Percentiles rank a stretch among this genome's conserved stretches.
These are phyloP conservation scores for Buceros bicornis DNA, from an alignment of 2,797 vertebrate genomes.

Conservation along the genomic window DNA sequence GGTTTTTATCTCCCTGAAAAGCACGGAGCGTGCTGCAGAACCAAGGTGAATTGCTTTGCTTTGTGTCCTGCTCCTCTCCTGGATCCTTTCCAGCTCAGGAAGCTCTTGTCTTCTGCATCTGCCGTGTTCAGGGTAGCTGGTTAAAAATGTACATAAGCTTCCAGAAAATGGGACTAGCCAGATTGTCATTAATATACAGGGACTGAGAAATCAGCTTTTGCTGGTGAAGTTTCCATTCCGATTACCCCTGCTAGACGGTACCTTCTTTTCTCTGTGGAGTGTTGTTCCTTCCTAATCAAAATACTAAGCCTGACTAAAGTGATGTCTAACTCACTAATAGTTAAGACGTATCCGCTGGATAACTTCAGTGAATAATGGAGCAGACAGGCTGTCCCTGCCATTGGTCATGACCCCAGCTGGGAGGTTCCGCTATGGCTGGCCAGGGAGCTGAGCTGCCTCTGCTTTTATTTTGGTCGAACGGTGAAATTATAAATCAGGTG, in stretches of 20 bases:
- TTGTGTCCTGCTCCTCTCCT: neutral
- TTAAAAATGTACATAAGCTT: neutral
- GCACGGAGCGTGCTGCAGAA: neutral
- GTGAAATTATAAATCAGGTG: neutral
- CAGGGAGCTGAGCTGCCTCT: neutral
- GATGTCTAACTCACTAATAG: neutral
- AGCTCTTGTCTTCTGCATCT: neutral
- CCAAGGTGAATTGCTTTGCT: neutral
- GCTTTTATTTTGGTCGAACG: conserved; percentile 13
- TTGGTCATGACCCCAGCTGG: neutral
- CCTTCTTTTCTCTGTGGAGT: neutral
- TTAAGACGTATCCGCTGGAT: neutral
- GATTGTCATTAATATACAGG: accelerated
- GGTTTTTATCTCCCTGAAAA: neutral
- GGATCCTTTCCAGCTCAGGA: neutral
- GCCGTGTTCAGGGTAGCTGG: neutral
- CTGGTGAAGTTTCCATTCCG: neutral
- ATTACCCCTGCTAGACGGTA: neutral
- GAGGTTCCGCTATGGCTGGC: neutral
- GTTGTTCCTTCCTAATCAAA: neutral
- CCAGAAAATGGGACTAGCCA: neutral
- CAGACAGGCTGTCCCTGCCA: neutral
- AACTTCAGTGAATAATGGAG: neutral
- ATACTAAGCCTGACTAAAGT: neutral
- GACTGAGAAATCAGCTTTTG: neutral